phyloP scores from a whole-genome alignment of 2,888 invertebrate species.

The Amiota mariae region DNA sequence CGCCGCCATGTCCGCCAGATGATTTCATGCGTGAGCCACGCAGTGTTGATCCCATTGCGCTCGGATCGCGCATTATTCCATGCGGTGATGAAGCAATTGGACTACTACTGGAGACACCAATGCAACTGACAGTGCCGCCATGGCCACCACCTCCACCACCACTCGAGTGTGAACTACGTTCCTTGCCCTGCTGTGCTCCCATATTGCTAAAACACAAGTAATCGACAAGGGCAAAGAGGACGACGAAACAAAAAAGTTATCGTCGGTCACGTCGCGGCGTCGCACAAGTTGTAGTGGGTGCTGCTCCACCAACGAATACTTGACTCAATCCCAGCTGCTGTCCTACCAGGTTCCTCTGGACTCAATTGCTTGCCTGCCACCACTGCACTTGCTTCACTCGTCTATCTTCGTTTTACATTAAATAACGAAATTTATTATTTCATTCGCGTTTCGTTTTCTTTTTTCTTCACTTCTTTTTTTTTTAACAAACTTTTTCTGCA shows the following conservation, averaged over 20 bases:
- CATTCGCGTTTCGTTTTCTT: neutral
- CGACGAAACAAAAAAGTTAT: constrained; percentile 20
- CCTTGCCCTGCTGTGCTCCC: constrained; percentile 96
- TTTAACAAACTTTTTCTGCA: constrained; percentile 1
- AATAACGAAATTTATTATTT: neutral
- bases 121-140: constrained; percentile 71
- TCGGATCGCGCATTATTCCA: constrained; percentile 56
- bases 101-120: constrained; percentile 76
- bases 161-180: constrained; percentile 78
- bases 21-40: constrained; percentile 21
- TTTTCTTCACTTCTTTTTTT: constrained; percentile 3
- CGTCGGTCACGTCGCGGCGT: constrained; percentile 58
- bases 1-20: constrained; percentile 35
- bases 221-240: neutral
- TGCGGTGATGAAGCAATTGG: constrained; percentile 66
- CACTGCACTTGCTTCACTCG: too few species aligned
- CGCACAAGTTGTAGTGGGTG: constrained; percentile 41
- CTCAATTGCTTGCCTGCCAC: too few species aligned
- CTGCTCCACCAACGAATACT: constrained; percentile 25
- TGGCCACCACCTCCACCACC: constrained; percentile 52
- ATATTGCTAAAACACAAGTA: constrained; percentile 73
- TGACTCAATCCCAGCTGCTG: neutral
- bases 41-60: constrained; percentile 44
- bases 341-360: neutral
- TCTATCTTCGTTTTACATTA: neutral